These are phyloP conservation scores for Drosophila picticornis DNA, from an alignment of 2,888 invertebrate species.

Conservation along the genomic window DNA sequence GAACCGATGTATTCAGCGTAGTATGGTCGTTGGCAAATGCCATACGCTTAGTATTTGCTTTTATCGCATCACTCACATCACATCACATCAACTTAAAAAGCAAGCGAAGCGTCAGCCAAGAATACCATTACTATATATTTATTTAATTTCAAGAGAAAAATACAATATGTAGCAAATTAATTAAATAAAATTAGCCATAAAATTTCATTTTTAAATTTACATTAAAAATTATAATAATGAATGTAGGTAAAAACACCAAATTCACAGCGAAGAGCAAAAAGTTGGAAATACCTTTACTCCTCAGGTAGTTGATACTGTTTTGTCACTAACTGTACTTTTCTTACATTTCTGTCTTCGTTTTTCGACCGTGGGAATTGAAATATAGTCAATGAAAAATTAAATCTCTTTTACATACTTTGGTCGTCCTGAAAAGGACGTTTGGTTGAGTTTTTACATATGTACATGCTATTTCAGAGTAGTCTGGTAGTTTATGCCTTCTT, in stretches of 20 bases:
- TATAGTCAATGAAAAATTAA: not conserved
- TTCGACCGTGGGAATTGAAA: not conserved
- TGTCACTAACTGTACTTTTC: not conserved
- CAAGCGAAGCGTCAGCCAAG: not conserved
- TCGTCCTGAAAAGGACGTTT: slow-evolving; percentile 12
- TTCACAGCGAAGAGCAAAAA: not conserved
- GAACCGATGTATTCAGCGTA: not conserved
- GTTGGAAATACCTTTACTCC: not conserved
- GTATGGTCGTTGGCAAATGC: too few relatives aligned
- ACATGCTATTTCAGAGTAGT: not conserved
- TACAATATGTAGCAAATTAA: not conserved
- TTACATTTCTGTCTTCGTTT: not conserved
- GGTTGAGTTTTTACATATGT: slow-evolving; percentile 4
- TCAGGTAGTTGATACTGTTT: not conserved
- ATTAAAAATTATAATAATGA: not conserved
- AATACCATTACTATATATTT: not conserved
- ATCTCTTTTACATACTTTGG: slow-evolving; percentile 6
- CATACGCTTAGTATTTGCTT: too few relatives aligned
- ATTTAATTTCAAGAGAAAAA: not conserved
- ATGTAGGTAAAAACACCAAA: not conserved
- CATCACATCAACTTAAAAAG: not conserved
- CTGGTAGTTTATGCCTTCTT: slow-evolving; percentile 9
- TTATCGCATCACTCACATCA: not conserved
- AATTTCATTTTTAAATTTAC: not conserved
- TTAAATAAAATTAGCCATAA: not conserved